phyloP scores from a whole-genome alignment of 1,140 invertebrate species.

The Brachionus rotundiformis region DNA sequence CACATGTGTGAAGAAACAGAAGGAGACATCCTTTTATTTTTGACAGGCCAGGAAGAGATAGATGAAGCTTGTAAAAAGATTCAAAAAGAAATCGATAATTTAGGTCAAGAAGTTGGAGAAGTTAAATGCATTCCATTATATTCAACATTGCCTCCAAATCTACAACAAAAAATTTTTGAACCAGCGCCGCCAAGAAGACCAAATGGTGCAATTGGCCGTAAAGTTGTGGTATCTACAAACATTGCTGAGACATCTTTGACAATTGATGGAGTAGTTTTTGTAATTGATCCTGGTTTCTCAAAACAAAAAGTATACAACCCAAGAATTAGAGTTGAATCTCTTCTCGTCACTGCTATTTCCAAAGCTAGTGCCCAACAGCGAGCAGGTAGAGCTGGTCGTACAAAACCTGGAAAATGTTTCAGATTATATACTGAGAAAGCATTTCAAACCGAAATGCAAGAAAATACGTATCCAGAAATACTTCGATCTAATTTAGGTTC shows the following conservation, averaged over 20 bases:
- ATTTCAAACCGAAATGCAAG: conserved; percentile 98
- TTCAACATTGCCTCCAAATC: conserved; percentile 92
- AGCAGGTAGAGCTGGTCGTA: conserved; percentile 93
- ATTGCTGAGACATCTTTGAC: conserved; percentile 99
- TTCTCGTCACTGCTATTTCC: conserved; percentile 95
- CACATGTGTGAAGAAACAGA: conserved; percentile 95
- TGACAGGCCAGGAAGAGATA: conserved; percentile 96
- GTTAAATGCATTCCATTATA: conserved; percentile 97
- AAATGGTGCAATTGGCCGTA: conserved; percentile 90
- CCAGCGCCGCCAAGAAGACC: conserved; percentile 82
- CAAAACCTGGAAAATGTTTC: conserved; percentile 95
- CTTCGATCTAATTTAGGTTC: conserved; percentile 91
- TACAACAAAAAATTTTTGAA: conserved; percentile 97
- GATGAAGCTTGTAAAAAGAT: conserved; percentile 98
- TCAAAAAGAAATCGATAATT: conserved; percentile 91
- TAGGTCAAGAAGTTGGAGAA: conserved; percentile 93
- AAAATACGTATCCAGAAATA: conserved; percentile 99
- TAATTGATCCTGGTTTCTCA: conserved; percentile 99
- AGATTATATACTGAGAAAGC: conserved; percentile 97
- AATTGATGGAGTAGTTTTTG: conserved; percentile 99
- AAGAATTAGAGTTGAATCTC: conserved; percentile 90
- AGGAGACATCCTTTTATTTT: conserved; percentile 86
- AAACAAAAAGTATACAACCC: conserved; percentile 99
- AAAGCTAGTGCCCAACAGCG: conserved; percentile 99
- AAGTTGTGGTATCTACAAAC: conserved; percentile 95